A percentile compares a stretch with the other conserved stretches of the same genome.
Conservation (phyloP, 1,140 invertebrate genomes). For the Scaptomyza pallida region DNA sequence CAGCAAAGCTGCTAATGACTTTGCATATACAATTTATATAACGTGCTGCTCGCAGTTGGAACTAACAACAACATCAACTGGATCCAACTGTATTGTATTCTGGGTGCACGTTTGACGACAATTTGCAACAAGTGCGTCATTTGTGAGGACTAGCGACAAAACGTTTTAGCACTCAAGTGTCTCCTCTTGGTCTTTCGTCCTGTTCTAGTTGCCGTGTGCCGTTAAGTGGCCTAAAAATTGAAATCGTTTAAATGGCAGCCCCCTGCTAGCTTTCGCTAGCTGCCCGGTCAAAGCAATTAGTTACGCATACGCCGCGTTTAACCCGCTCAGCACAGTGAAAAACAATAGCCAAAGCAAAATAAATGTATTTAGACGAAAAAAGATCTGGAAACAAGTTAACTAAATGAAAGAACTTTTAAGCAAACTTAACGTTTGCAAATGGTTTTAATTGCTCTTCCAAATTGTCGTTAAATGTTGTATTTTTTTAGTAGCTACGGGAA, state of each 20-base stretch:
- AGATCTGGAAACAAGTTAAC: slow-evolving; percentile 33
- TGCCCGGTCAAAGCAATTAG: slow-evolving; percentile 57
- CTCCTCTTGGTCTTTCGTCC: slow-evolving; percentile 2
- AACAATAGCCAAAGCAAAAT: not conserved
- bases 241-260: slow-evolving; percentile 50
- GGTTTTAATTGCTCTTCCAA: slow-evolving; percentile 19
- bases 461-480: too few species aligned
- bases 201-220: slow-evolving; percentile 18
- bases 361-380: slow-evolving; percentile 16
- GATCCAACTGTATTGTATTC: slow-evolving; percentile 14
- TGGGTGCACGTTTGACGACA: slow-evolving; percentile 44
- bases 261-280: slow-evolving; percentile 23
- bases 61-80: slow-evolving; percentile 16
- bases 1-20: slow-evolving; percentile 61
- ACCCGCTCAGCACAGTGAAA: slow-evolving; percentile 28
- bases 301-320: slow-evolving; percentile 52
- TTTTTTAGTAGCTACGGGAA: too few species aligned
- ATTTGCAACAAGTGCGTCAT: slow-evolving; percentile 59
- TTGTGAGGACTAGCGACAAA: slow-evolving; percentile 30
- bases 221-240: slow-evolving; percentile 57
- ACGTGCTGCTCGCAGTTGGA: slow-evolving; percentile 32
- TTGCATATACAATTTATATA: slow-evolving; percentile 63
- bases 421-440: slow-evolving; percentile 38
- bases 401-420: slow-evolving; percentile 40
- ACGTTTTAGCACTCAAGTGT: slow-evolving; percentile 12